These are phyloP conservation scores for Centrocercus urophasianus DNA, from an alignment of 2,113 vertebrate genomes.

Conservation along the genomic window DNA sequence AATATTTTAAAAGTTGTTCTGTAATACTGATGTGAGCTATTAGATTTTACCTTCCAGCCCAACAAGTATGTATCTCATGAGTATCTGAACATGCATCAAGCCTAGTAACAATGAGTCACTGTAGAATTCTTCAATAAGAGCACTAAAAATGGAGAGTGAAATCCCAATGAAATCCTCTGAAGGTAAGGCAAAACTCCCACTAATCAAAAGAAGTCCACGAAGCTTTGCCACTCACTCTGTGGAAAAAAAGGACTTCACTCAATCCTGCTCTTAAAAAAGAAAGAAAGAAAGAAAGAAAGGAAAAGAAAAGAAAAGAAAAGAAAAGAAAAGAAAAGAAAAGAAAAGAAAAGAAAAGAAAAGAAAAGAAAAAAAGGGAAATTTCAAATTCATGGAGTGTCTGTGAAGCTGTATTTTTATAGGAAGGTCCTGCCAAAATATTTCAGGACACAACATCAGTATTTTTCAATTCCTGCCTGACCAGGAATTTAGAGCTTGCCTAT, in stretches of 20 bases:
- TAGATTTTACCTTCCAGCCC: neutral
- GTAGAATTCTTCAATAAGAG: neutral
- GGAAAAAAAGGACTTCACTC: slow-evolving; percentile 5
- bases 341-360: neutral
- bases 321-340: too few species aligned
- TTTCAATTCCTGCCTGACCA: neutral
- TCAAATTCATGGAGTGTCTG: neutral
- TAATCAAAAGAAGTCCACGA: neutral
- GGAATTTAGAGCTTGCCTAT: neutral
- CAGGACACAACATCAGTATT: neutral
- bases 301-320: neutral
- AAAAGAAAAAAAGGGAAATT: neutral
- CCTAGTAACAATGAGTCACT: neutral
- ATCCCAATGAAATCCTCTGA: neutral
- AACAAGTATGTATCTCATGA: neutral
- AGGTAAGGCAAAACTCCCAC: neutral
- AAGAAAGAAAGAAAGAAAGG: neutral
- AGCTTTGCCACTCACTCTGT: neutral
- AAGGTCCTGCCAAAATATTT: neutral
- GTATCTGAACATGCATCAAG: neutral
- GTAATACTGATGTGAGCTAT: neutral
- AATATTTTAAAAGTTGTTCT: neutral
- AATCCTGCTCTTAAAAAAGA: neutral
- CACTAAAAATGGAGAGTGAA: neutral
- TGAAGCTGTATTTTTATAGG: neutral